Percentiles rank a stretch among this genome's conserved stretches.
Conservation (phyloP, 2,113 vertebrate genomes). For the Nerophis lumbriciformis region DNA sequence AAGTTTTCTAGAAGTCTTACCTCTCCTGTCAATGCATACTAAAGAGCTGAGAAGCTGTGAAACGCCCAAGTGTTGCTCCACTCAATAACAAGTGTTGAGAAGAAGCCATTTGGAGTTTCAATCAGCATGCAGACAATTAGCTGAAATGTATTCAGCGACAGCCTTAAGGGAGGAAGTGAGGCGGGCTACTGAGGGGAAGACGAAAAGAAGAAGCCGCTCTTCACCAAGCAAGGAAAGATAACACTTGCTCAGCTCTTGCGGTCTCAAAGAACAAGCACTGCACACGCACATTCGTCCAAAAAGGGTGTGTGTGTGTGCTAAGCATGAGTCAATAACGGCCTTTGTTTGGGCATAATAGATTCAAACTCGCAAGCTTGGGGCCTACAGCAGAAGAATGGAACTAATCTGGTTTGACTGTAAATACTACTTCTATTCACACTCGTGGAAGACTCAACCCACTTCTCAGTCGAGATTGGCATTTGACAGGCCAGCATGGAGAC, state of each 20-base stretch:
- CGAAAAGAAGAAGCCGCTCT: constrained; percentile 30
- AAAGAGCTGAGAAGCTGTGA: constrained; percentile 21
- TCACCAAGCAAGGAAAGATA: constrained; percentile 43
- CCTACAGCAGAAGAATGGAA: constrained; percentile 28
- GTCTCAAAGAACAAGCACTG: constrained; percentile 9
- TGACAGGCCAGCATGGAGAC: no score
- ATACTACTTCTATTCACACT: constrained; percentile 2
- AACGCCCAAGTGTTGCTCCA: constrained; percentile 17
- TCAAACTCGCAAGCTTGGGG: constrained; percentile 27
- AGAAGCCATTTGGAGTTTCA: constrained; percentile 36
- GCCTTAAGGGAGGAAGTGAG: constrained; percentile 3
- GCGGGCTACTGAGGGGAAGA: constrained; percentile 7
- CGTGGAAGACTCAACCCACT: background rate
- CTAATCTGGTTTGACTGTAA: constrained; percentile 34
- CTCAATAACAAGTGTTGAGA: constrained; percentile 22
- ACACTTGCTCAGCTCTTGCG: constrained; percentile 39
- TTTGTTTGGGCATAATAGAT: constrained; percentile 46
- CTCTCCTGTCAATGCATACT: constrained; percentile 18
- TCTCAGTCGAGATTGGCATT: no score
- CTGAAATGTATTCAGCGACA: constrained; percentile 39
- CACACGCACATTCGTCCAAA: background rate
- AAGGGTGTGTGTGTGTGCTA: background rate
- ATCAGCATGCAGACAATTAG: constrained; percentile 45
- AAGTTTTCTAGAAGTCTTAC: constrained; percentile 7
- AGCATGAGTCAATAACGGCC: constrained; percentile 40